Percentiles rank a stretch among this genome's conserved stretches.
Evolutionary conservation across 2,797 vertebrate species (phyloP).

Genomic region (Glossophaga mutica): DNA sequence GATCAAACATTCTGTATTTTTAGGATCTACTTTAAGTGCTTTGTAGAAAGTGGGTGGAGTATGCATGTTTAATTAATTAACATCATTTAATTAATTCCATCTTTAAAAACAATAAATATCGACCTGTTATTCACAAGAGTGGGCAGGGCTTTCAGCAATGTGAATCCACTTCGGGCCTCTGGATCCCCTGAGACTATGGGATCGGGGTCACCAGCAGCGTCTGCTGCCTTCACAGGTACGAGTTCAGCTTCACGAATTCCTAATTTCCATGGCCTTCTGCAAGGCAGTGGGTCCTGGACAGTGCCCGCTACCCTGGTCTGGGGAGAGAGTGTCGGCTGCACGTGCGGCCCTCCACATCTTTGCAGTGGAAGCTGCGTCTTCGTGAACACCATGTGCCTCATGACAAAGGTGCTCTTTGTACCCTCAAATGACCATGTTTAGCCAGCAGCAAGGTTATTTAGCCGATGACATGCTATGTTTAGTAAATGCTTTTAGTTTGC

Average conservation of each 20-base stretch:
- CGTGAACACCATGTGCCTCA: fast-evolving
- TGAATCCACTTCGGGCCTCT: not conserved
- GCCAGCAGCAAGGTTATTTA: not conserved
- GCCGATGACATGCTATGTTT: not conserved
- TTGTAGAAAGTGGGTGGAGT: not conserved
- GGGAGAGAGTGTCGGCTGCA: not conserved
- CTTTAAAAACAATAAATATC: not conserved
- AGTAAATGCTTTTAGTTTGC: not conserved
- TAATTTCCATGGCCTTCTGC: not conserved
- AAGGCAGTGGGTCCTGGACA: not conserved
- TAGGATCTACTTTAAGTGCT: not conserved
- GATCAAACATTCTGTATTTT: not conserved
- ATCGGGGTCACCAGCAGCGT: not conserved
- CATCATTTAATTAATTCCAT: not conserved
- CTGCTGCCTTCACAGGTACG: not conserved
- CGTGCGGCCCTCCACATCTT: not conserved
- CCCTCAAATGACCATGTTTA: not conserved
- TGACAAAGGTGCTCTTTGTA: not conserved
- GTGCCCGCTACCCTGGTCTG: not conserved
- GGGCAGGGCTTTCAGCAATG: not conserved
- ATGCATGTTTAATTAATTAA: not conserved
- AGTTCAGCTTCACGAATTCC: not conserved
- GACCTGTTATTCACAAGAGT: not conserved
- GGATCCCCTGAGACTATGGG: not conserved
- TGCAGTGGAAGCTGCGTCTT: not conserved